phyloP scores from a whole-genome alignment of 2,113 vertebrate genomes.

The Rhineura floridana region DNA sequence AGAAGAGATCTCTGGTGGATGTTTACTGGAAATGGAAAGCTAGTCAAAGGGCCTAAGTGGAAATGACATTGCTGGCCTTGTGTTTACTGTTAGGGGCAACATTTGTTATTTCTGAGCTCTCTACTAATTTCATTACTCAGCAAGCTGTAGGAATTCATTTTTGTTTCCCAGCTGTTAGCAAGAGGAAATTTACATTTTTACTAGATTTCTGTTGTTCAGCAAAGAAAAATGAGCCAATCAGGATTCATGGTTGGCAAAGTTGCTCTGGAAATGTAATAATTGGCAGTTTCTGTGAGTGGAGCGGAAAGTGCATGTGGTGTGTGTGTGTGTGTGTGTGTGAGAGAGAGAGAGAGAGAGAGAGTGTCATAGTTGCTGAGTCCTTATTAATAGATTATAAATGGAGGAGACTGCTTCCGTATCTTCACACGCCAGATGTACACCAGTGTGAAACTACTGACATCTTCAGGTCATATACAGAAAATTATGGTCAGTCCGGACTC shows the following conservation, averaged over 20 bases:
- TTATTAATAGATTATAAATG: not conserved
- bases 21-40: not conserved
- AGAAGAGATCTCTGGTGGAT: not conserved
- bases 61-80: slow-evolving; percentile 17
- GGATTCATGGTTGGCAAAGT: slow-evolving; percentile 27
- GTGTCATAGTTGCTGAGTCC: not conserved
- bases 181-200: slow-evolving; percentile 62
- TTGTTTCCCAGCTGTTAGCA: slow-evolving; percentile 65
- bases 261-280: slow-evolving; percentile 10
- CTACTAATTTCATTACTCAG: slow-evolving; percentile 62
- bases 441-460: not conserved
- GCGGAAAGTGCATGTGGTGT: not conserved
- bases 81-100: accelerated
- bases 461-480: not conserved
- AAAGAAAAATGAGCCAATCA: slow-evolving; percentile 47
- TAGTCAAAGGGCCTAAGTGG: not conserved
- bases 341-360: not conserved
- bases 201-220: slow-evolving; percentile 60
- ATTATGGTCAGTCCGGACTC: not conserved
- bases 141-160: slow-evolving; percentile 60
- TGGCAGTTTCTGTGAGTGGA: not conserved
- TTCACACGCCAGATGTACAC: not conserved
- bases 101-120: slow-evolving; percentile 34
- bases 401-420: not conserved
- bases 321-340: not conserved